phyloP scores from a whole-genome alignment of 2,888 invertebrate genomes.

The Drosophila maculinotata region DNA sequence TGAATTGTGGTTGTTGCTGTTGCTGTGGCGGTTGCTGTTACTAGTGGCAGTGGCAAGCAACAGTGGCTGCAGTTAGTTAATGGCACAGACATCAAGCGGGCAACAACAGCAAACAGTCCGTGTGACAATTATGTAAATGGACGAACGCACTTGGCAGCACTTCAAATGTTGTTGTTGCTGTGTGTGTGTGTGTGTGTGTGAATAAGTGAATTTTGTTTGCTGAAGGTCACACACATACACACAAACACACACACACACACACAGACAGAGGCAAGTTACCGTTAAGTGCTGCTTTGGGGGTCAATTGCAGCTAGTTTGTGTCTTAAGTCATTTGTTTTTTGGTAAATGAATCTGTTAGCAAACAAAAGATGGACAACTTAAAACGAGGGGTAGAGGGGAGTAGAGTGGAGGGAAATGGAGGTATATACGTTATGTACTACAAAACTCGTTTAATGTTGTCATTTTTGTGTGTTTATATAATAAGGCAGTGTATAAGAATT shows the following conservation, averaged over 20 bases:
- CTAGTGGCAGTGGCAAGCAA: constrained; percentile 13
- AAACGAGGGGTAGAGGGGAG: not conserved
- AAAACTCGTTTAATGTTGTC: constrained; percentile 2
- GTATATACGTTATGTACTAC: not conserved
- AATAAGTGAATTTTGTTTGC: constrained; percentile 69
- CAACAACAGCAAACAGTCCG: constrained; percentile 51
- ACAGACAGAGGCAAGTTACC: constrained; percentile 48
- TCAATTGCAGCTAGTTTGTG: constrained; percentile 73
- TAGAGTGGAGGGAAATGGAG: not conserved
- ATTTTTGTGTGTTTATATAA: not conserved
- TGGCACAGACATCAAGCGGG: constrained; percentile 62
- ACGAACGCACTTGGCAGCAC: constrained; percentile 61
- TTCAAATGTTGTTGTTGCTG: constrained; percentile 12
- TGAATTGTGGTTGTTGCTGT: constrained; percentile 62
- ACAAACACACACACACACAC: constrained; percentile 18
- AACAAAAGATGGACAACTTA: constrained; percentile 10
- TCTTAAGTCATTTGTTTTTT: constrained; percentile 70
- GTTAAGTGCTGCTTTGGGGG: constrained; percentile 65
- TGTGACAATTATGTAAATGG: constrained; percentile 80
- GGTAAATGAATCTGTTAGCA: constrained; percentile 55
- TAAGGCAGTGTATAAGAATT: not conserved
- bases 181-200: constrained; percentile 38
- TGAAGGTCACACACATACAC: constrained; percentile 66
- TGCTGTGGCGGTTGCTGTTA: constrained; percentile 30
- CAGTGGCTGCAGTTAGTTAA: constrained; percentile 57